phyloP scores from a whole-genome alignment of 2,888 invertebrate species.

The Sturmia bella region DNA sequence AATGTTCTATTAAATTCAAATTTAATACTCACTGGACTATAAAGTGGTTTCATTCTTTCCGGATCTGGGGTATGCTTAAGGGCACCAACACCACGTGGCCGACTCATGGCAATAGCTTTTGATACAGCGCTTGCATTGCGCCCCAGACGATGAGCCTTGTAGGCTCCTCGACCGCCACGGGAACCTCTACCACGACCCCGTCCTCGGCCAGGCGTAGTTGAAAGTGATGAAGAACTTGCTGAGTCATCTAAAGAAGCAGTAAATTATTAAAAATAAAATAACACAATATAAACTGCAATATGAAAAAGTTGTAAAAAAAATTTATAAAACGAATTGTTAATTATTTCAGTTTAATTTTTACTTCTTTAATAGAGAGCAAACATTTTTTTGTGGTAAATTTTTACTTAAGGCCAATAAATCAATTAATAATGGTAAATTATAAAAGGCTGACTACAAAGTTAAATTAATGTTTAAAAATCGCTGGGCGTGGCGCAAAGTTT shows the following conservation, averaged over 20 bases:
- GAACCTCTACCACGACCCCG: constrained; percentile 76
- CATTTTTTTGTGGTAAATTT: too few relatives aligned
- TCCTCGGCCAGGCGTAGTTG: constrained; percentile 74
- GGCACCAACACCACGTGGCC: constrained; percentile 80
- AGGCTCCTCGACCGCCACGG: constrained; percentile 75
- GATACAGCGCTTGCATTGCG: constrained; percentile 80
- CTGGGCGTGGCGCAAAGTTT: too few relatives aligned
- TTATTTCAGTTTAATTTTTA: too few relatives aligned
- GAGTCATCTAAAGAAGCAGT: constrained; percentile 69
- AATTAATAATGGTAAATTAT: too few relatives aligned
- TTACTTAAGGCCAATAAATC: too few relatives aligned
- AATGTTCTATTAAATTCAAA: too few relatives aligned
- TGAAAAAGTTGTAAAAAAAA: neutral
- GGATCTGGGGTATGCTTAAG: constrained; percentile 80
- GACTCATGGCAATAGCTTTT: constrained; percentile 76
- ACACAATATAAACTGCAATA: too few relatives aligned
- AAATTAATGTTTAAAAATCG: too few relatives aligned
- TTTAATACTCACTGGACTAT: constrained; percentile 79
- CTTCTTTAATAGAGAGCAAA: too few relatives aligned
- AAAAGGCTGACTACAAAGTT: too few relatives aligned
- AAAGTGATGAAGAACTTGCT: constrained; percentile 65
- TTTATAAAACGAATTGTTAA: too few relatives aligned
- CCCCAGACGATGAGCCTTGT: constrained; percentile 77
- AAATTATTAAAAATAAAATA: neutral
- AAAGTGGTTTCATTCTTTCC: constrained; percentile 78